phyloP scores from a whole-genome alignment of 2,113 vertebrate genomes.

The Hemibagrus wyckioides region DNA sequence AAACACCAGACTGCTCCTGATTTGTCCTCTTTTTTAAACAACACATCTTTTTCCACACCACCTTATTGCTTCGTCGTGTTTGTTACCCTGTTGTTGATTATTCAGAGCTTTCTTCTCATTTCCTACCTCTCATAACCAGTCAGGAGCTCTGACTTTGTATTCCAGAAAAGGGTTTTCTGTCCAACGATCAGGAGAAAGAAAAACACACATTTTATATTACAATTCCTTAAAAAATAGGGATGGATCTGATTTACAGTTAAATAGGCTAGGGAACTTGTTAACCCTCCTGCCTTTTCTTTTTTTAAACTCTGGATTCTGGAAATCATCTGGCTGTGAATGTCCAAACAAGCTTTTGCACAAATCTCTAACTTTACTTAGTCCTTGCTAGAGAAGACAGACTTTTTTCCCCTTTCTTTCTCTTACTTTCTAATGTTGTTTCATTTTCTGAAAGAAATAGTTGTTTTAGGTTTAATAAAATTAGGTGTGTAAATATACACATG shows the following conservation, averaged over 20 bases:
- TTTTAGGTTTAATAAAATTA: slow-evolving; percentile 61
- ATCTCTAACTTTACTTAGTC: slow-evolving; percentile 54
- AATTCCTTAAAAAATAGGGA: slow-evolving; percentile 51
- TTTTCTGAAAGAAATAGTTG: slow-evolving; percentile 50
- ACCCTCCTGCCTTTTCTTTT: slow-evolving; percentile 21
- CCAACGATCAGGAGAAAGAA: not conserved
- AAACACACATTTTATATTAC: slow-evolving; percentile 36
- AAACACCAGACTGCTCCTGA: slow-evolving; percentile 55
- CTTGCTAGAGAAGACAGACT: slow-evolving; percentile 18
- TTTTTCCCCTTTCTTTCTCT: not conserved
- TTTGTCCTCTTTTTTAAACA: slow-evolving; percentile 38
- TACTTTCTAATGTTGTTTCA: slow-evolving; percentile 11
- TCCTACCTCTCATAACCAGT: slow-evolving; percentile 15
- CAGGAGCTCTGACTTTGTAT: not conserved
- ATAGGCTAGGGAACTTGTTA: slow-evolving; percentile 43
- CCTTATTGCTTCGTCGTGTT: slow-evolving; percentile 38
- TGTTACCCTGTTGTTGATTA: slow-evolving; percentile 39
- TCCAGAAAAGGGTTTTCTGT: not conserved
- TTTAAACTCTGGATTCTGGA: slow-evolving; percentile 56
- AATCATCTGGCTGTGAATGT: slow-evolving; percentile 51
- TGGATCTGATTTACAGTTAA: slow-evolving; percentile 66
- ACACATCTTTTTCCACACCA: slow-evolving; percentile 38
- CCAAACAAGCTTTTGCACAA: slow-evolving; percentile 54
- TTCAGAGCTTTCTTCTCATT: not conserved
- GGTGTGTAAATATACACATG: slow-evolving; percentile 59